Conservation (phyloP, 2,888 invertebrate species). For the Agrotis ipsilon region DNA sequence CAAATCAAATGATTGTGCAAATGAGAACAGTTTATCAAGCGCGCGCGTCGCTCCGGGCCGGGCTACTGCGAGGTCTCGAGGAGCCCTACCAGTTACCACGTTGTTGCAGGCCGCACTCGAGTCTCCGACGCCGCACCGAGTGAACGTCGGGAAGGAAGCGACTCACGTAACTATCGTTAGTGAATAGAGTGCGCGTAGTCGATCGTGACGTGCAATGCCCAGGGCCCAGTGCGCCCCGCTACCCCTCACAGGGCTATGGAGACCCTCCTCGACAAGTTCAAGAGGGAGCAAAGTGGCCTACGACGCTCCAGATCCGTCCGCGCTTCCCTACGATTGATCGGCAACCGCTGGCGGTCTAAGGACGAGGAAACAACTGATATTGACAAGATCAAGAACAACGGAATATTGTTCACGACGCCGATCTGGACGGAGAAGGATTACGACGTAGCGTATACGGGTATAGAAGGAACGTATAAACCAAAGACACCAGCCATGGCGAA, state of each 20-base stretch:
- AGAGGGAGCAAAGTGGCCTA: conserved; percentile 87
- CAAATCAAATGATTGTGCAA: conserved; percentile 87
- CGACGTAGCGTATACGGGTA: conserved; percentile 84
- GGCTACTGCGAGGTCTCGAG: conserved; percentile 78
- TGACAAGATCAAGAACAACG: conserved; percentile 81
- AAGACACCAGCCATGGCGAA: conserved; percentile 88
- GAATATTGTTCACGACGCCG: conserved; percentile 81
- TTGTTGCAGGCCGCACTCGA: conserved; percentile 85
- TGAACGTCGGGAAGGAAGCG: conserved; percentile 87
- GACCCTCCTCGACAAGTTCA: conserved; percentile 89
- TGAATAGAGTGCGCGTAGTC: conserved; percentile 89
- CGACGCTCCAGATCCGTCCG: conserved; percentile 93
- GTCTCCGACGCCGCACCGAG: conserved; percentile 84
- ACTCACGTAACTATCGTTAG: conserved; percentile 88
- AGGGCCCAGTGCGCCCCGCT: conserved; percentile 82
- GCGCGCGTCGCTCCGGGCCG: conserved; percentile 74
- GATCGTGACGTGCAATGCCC: conserved; percentile 88
- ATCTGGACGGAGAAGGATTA: conserved; percentile 86
- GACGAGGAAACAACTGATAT: conserved; percentile 82
- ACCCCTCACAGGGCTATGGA: conserved; percentile 89
- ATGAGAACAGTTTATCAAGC: conserved; percentile 85
- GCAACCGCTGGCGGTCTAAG: conserved; percentile 91
- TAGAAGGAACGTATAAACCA: conserved; percentile 87
- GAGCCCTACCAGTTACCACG: conserved; percentile 80
- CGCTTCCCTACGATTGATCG: conserved; percentile 93